Evolutionary conservation across 92 coral and sea anemone species (phyloP), one percentile per base, ranked within the genome.

Genomic region (Heteractis magnifica): DNA sequence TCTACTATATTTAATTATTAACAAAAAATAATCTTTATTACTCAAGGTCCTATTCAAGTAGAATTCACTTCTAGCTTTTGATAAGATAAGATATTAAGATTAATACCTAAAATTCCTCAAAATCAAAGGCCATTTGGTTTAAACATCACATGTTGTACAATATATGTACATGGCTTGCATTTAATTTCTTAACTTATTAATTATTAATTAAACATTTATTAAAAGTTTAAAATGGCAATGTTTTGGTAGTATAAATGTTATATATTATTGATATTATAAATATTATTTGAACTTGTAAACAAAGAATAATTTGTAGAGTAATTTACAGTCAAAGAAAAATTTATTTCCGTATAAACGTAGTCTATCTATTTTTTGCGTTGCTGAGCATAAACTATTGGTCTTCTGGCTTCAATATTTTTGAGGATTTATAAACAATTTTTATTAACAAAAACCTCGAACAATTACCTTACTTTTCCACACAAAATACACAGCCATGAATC

Each of bases 401-500:
- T 62, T 58, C 70, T 62, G 26, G 4, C 26, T 18, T 11, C 5
- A 12, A 62, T 8, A 55, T 8, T 55, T 18, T 6, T 23, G 26
- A 0, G 9, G 20, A 62, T 18, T 62, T 18, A 62, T 1, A 18
- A 5, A 5, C 18, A 62, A 4, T 62, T 15, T 59, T 62, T 6
- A 7, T 16, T 62, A 20, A 0, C 6, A 20, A 48, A 83, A 13
- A 77, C 56, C 52, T 78, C 44, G 6, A 1, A 34, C 21, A 70
- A 48, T 76, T 82, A 94, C 99, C 99, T 94, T 65, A 97, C 87
- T 84, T 95, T 95, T 7, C 86, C 90, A 74, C 99, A 97, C 49
- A 97, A 77, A 11, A 85, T 58, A 72, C 99, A 94, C 34, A 92
- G 82, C 99, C 99, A 97, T 51, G 87, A 49, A 11, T 79, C 75